A percentile compares a stretch with the other conserved stretches of the same genome.
These are phyloP conservation scores for Atopsyche davidsoni DNA, from an alignment of 1,140 invertebrate species.

Conservation along the genomic window DNA sequence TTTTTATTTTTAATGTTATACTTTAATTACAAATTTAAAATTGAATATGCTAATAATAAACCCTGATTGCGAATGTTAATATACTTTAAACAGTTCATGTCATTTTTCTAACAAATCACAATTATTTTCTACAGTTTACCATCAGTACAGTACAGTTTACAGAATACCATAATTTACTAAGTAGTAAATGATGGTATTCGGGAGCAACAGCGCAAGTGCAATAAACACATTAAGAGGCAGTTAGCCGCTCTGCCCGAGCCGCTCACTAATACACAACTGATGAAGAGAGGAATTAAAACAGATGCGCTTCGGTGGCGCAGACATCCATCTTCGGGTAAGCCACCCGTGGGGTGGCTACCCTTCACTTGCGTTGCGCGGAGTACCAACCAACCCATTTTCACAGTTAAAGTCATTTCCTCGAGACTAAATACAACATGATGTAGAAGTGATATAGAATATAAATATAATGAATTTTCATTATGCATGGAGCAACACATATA, in stretches of 20 bases:
- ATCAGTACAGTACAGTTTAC: no score
- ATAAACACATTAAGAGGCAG: slow-evolving; percentile 31
- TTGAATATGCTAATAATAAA: no score
- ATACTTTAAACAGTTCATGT: no score
- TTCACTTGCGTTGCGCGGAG: background rate
- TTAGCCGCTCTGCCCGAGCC: slow-evolving; percentile 25
- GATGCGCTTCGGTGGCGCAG: slow-evolving; percentile 26
- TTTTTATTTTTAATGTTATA: no score
- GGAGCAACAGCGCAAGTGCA: slow-evolving; percentile 7
- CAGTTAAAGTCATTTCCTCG: background rate
- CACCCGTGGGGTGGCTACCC: slow-evolving; percentile 9
- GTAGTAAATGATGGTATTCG: no score
- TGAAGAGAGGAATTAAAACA: slow-evolving; percentile 31
- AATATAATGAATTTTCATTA: background rate
- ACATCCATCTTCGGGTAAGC: slow-evolving; percentile 27
- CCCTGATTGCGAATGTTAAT: no score
- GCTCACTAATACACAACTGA: slow-evolving; percentile 30
- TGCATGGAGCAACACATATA: background rate
- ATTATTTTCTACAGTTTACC: no score
- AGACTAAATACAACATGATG: background rate
- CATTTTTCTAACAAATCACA: no score
- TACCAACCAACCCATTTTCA: background rate
- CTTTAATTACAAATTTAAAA: no score
- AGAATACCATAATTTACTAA: no score
- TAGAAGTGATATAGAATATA: background rate